Percentiles rank a stretch among this genome's conserved stretches.
These are phyloP conservation scores for Scortum barcoo DNA, from an alignment of 2,113 vertebrate genomes.

Conservation along the genomic window DNA sequence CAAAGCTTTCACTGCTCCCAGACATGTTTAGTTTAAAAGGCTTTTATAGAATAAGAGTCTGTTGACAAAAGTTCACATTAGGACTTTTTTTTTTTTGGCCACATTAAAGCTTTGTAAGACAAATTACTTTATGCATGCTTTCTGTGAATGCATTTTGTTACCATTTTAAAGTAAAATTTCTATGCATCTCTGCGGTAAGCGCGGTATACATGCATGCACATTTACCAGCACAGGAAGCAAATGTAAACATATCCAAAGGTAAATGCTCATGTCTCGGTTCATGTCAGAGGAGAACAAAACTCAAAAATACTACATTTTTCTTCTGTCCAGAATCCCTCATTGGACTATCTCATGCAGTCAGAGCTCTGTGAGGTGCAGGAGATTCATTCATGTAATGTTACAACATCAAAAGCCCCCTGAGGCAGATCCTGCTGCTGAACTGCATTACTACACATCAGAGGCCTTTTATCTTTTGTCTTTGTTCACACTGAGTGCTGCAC, in stretches of 20 bases:
- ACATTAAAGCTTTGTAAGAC: neutral
- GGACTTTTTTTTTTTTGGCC: neutral
- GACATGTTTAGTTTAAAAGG: neutral
- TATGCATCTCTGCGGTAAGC: neutral
- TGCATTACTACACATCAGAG: slow-evolving; percentile 7
- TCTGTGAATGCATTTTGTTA: slow-evolving; percentile 8
- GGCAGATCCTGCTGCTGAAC: slow-evolving; percentile 17
- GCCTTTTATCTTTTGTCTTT: slow-evolving; percentile 3
- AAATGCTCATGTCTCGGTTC: neutral
- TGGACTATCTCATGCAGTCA: neutral
- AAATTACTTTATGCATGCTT: slow-evolving; percentile 19
- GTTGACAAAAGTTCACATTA: neutral
- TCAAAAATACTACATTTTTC: neutral
- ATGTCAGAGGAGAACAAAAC: neutral
- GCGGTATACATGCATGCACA: neutral
- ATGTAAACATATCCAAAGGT: neutral
- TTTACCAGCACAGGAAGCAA: slow-evolving; percentile 7
- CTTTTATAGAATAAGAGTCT: slow-evolving; percentile 7
- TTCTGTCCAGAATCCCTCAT: neutral
- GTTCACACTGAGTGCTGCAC: neutral
- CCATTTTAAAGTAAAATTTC: slow-evolving; percentile 14
- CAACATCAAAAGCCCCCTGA: neutral
- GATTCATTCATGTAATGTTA: neutral
- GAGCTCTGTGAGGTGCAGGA: slow-evolving; percentile 8
- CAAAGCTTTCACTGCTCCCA: slow-evolving; percentile 15